phyloP scores from a whole-genome alignment of 2,113 vertebrate genomes.

The Lampris megalopsis region DNA sequence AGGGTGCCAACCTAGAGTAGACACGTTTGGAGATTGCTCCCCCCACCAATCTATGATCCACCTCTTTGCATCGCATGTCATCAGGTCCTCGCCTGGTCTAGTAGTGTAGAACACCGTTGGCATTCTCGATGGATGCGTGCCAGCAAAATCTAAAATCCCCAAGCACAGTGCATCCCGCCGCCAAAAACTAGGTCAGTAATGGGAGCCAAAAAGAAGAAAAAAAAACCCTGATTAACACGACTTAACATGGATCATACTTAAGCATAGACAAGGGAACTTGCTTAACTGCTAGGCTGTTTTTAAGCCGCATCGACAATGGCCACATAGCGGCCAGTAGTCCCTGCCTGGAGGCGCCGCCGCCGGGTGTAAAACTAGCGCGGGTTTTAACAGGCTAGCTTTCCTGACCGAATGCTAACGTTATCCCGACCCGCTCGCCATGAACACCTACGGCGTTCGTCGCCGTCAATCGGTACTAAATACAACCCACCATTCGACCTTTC shows the following conservation, averaged over 20 bases:
- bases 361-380: too few relatives aligned
- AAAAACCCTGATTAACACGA: not conserved
- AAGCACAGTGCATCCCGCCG: constrained; percentile 16
- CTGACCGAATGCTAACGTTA: too few relatives aligned
- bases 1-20: not conserved
- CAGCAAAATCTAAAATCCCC: constrained; percentile 14
- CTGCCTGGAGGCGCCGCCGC: too few relatives aligned
- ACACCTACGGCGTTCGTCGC: too few relatives aligned
- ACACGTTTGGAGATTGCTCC: not conserved
- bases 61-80: constrained; percentile 30
- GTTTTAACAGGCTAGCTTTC: too few relatives aligned
- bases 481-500: too few relatives aligned
- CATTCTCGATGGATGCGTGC: constrained; percentile 42
- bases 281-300: too few relatives aligned
- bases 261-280: not conserved
- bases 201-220: not conserved
- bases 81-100: constrained; percentile 5
- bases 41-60: not conserved
- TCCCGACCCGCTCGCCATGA: too few relatives aligned
- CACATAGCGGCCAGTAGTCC: too few relatives aligned
- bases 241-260: not conserved
- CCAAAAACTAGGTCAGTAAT: constrained; percentile 59
- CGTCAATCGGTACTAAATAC: too few relatives aligned
- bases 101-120: not conserved
- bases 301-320: too few relatives aligned